Conservation (phyloP, 64 coral and sea anemone species). For the Stylophora pistillata region DNA sequence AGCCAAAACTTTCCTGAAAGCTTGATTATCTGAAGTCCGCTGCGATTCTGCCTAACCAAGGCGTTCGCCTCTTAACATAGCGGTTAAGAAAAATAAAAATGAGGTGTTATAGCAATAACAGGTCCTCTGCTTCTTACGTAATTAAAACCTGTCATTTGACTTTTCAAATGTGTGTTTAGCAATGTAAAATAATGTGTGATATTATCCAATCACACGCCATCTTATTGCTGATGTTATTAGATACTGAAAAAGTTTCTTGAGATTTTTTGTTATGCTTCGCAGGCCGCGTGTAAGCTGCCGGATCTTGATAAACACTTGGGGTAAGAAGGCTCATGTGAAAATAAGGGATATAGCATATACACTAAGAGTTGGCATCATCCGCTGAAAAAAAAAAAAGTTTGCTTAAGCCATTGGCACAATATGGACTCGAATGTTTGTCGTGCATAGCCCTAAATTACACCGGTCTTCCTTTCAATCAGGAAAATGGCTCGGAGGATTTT, state of each 20-base stretch:
- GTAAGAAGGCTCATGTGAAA: too few species aligned
- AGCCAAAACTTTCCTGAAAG: too few species aligned
- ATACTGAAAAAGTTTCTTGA: not conserved
- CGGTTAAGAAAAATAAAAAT: not conserved
- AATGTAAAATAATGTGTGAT: not conserved
- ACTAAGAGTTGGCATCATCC: not conserved
- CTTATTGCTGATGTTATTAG: not conserved
- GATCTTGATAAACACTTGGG: constrained; percentile 4
- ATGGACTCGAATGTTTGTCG: not conserved
- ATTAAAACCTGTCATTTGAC: not conserved
- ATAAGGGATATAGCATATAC: not conserved
- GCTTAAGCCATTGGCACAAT: not conserved
- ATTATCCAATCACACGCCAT: not conserved
- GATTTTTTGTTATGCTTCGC: not conserved
- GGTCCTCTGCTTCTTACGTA: not conserved
- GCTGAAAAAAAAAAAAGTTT: not conserved
- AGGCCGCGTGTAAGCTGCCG: not conserved
- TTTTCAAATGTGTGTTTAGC: not conserved
- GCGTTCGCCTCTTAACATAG: too few species aligned
- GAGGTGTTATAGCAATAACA: not conserved
- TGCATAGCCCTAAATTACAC: not conserved
- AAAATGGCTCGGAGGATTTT: not conserved
- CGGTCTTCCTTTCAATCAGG: not conserved
- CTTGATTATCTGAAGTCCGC: not conserved
- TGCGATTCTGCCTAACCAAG: not conserved